Evolutionary conservation across 2,888 invertebrate species (phyloP).

Genomic region (Theretra japonica): DNA sequence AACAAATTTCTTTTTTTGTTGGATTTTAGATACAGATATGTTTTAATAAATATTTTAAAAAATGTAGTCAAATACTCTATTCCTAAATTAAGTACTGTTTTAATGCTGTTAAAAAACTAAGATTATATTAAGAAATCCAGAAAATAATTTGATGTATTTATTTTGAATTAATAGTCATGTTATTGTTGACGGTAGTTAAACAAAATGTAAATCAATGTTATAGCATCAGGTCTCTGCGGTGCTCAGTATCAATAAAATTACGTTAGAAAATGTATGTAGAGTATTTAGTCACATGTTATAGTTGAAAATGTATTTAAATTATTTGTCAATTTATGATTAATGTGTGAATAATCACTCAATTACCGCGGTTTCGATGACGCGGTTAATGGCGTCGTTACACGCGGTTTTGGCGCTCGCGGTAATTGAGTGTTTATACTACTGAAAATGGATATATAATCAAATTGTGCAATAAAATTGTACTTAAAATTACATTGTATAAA

Average conservation of each 20-base stretch:
- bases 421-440: constrained; percentile 12
- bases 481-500: constrained; percentile 13
- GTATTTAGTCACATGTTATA: background rate
- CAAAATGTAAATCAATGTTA: background rate
- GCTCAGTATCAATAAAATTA: constrained; percentile 5
- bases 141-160: background rate
- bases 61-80: too few relatives aligned
- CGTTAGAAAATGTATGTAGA: constrained; percentile 6
- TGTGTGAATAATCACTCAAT: constrained; percentile 8
- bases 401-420: background rate
- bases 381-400: background rate
- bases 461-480: constrained; percentile 26
- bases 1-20: too few relatives aligned
- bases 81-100: too few relatives aligned
- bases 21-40: too few relatives aligned
- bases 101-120: background rate
- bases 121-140: too few relatives aligned
- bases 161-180: background rate
- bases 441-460: constrained; percentile 16
- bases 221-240: constrained; percentile 2
- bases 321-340: constrained; percentile 17
- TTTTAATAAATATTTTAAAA: too few relatives aligned
- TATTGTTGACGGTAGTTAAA: background rate
- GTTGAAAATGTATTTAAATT: constrained; percentile 20
- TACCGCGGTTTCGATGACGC: background rate